Base-by-base conservation (phyloP, 2,888 invertebrate species). In the Halictus ligatus region DNA sequence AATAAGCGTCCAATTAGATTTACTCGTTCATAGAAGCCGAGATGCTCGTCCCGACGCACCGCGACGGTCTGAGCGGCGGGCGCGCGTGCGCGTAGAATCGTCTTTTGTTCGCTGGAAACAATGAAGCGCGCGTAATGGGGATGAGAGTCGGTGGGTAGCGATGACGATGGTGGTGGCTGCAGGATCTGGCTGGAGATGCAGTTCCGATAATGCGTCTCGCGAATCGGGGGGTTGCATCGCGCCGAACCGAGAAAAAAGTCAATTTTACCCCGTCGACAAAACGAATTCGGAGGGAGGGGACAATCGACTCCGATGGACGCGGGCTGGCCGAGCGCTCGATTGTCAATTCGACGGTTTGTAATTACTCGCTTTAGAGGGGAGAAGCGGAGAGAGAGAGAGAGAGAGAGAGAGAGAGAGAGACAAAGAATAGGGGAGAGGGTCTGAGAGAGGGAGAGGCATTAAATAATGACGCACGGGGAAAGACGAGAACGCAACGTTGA, bases 51-150 rank as follows among this genome's bases (percentile, higher is more conserved):
- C 43, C 81, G 69, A 7, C 67, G 71, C 25, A 13, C 29, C 64
- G 29, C 75, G 50, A 21, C 0, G 18, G 50, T 46, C 60, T 40
- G 78, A 80, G 75, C 54, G 46, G 43, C 80, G n/a, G n/a, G 50
- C 76, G 29, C 50, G 75, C 75, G 80, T 58, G 72, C 18, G 13
- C 80, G 78, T 75, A 60, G 83, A 80, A 89, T 86, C 84, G 84
- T 80, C 90, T 85, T 90, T 90, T 90, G 91, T 90, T 89, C 84
- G 12, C 13, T 43, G 71, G 54, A 85, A 85, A 90, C 89, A 90
- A 90, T 89, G 89, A 86, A 60, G 77, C 82, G 80, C 46, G 60
- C 54, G 83, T 89, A 90, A 90, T 87, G 78, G 84, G 75, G 80
- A 83, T 80, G 82, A 85, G 83, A 83, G 77, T 58, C 80, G 80